Conservation (phyloP, 2,113 vertebrate genomes). For the Addax nasomaculatus region DNA sequence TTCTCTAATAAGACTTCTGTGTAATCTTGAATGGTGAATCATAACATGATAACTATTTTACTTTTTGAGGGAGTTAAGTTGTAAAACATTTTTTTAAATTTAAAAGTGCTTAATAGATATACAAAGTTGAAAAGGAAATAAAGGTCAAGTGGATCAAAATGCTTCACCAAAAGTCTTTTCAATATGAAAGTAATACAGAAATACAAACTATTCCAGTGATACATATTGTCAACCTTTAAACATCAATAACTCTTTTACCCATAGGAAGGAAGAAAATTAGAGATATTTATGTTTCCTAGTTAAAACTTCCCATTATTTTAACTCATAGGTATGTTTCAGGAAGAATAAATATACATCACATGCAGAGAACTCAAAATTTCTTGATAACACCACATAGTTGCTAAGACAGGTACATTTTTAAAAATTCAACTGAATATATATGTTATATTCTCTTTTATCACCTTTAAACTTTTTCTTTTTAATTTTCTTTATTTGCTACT, state of each 20-base stretch:
- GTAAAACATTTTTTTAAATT: neutral
- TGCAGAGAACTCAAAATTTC: neutral
- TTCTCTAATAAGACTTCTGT: neutral
- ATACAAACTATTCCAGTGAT: neutral
- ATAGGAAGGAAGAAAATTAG: neutral
- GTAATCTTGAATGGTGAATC: neutral
- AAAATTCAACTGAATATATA: neutral
- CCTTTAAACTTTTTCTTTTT: neutral
- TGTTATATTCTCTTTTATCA: neutral
- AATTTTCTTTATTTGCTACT: neutral
- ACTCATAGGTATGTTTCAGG: neutral
- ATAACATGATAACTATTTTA: neutral
- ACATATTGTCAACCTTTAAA: neutral
- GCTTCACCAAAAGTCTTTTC: neutral
- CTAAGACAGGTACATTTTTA: neutral
- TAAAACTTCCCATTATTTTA: neutral
- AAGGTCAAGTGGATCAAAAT: neutral
- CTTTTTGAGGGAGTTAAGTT: neutral
- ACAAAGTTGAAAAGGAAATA: neutral
- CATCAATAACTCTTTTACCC: neutral
- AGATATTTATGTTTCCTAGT: neutral
- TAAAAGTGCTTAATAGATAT: neutral
- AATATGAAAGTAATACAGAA: neutral
- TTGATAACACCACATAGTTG: neutral
- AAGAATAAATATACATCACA: neutral